These are phyloP conservation scores for Onychomys torridus DNA, from an alignment of 2,797 vertebrate species.

Conservation along the genomic window DNA sequence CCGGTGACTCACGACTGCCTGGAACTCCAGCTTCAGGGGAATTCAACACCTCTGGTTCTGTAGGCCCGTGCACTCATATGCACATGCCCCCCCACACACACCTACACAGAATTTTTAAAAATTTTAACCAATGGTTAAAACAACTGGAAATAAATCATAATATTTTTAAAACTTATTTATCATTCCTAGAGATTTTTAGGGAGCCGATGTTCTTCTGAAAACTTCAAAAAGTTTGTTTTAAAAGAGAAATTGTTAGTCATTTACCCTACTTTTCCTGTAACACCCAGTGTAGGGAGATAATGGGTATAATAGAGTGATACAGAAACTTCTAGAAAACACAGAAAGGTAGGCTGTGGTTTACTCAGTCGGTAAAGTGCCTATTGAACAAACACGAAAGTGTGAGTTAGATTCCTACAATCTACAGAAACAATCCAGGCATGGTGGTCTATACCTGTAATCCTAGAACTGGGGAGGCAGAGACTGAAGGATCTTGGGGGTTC, in stretches of 20 bases:
- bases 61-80: too few relatives aligned
- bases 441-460: not conserved
- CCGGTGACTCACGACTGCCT: not conserved
- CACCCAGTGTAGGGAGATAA: not conserved
- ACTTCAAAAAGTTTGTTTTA: not conserved
- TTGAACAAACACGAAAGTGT: not conserved
- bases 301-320: not conserved
- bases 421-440: not conserved
- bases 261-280: not conserved
- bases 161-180: not conserved
- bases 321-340: slow-evolving; percentile 8
- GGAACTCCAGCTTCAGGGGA: not conserved
- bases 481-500: not conserved
- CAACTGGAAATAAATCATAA: not conserved
- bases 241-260: slow-evolving; percentile 3
- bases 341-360: not conserved
- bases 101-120: not conserved
- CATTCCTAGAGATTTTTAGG: not conserved
- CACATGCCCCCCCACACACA: too few relatives aligned
- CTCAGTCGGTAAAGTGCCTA: not conserved
- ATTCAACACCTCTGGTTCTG: not conserved
- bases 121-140: not conserved
- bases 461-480: not conserved
- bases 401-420: not conserved
- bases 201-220: not conserved